Conservation (phyloP, 2,113 vertebrate species). For the Macquaria australasica region DNA sequence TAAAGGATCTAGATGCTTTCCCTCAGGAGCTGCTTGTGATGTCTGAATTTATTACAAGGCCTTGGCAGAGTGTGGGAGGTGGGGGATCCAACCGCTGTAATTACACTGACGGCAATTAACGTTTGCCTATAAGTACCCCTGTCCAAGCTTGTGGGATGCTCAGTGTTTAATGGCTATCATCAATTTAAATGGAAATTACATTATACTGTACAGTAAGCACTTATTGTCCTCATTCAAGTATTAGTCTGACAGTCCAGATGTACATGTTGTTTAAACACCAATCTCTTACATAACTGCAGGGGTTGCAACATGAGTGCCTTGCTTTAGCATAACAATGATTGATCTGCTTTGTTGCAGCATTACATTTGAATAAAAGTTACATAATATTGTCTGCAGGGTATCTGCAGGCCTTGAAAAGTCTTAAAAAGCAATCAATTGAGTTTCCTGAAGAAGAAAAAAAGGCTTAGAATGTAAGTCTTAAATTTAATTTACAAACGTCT, state of each 20-base stretch:
- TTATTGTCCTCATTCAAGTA: conserved; percentile 10
- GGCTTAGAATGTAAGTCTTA: not conserved
- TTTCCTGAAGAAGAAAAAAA: not conserved
- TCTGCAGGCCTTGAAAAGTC: not conserved
- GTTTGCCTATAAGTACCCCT: conserved; percentile 29
- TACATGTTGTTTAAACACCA: conserved; percentile 28
- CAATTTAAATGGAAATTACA: conserved; percentile 43
- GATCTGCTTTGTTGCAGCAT: conserved; percentile 35
- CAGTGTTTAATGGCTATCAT: conserved; percentile 38
- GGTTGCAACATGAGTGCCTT: conserved; percentile 1
- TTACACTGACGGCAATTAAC: conserved; percentile 55
- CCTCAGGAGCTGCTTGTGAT: conserved; percentile 38
- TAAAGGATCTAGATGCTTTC: not conserved
- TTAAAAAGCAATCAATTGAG: not conserved
- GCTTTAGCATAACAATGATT: conserved; percentile 23
- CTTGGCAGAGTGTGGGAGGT: conserved; percentile 45
- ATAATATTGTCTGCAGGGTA: conserved; percentile 19
- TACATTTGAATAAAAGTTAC: conserved; percentile 34
- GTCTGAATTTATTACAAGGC: conserved; percentile 42
- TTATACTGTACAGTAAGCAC: conserved; percentile 21
- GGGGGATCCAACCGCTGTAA: conserved; percentile 42
- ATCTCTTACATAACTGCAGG: conserved; percentile 34
- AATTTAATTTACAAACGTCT: conserved; percentile 1
- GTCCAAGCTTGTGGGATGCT: conserved; percentile 41
- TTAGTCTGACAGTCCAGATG: conserved; percentile 28